Base-by-base conservation (phyloP, 2,797 vertebrate species). In the Lycodopsis pacificus region DNA sequence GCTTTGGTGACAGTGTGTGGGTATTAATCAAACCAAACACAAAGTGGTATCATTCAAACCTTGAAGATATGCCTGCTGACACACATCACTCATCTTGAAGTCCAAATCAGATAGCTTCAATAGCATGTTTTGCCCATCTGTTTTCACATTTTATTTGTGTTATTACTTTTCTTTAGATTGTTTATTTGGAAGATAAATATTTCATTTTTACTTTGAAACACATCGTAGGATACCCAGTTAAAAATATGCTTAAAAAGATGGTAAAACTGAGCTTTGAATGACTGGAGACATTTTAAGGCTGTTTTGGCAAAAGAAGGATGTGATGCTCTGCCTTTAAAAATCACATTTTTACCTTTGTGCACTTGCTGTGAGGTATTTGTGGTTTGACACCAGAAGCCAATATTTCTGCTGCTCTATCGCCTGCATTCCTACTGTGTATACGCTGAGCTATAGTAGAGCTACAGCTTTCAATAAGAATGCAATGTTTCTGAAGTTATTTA, bases 21-120 rank as follows among this genome's bases (percentile, higher is more conserved):
- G 54, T 61, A 80, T 79, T 85, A 61, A 85, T 90, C 74, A 71
- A 81, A 69, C 32, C 53, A 64, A 80, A 76, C 69, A 71, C 62
- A 62, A 70, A 42, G 63, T 27, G 13, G 32, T 69, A 79, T 82
- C 80, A 63, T 74, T 61, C 49, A 19, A 75, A 73, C 59, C 80
- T 81, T 19, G 53, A 27, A 79, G 89, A 65, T 42, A 48, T 30
- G 71, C 58, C 65, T 64, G 32, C 36, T 57, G 0, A 48, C 34
- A 80, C 80, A 66, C 69, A 75, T 79, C 69, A 72, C 40, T 86
- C 83, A 59, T 63, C 42, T 58, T 22, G 27, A 64, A 79, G 17
- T 70, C 71, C 22, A 4, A 69, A 58, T 71, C 15, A 44, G 38
- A 72, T 32, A 4, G 1, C 56, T 59, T 79, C 66, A 72, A 1